Evolutionary conservation across 2,113 vertebrate genomes (phyloP).

Genomic region (Dasyurus viverrinus): DNA sequence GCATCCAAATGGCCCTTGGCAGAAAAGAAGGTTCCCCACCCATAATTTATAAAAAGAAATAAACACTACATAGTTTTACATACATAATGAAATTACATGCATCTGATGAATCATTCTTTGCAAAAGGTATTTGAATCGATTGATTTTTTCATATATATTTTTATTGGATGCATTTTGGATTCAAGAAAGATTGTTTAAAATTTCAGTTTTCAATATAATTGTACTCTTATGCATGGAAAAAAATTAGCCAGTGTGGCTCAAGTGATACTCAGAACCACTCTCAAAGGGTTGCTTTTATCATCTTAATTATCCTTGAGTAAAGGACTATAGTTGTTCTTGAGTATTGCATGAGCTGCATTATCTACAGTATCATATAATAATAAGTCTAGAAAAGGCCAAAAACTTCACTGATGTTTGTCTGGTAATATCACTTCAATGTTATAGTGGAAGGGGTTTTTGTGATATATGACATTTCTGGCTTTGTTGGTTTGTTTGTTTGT

Average conservation of each 20-base stretch:
- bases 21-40: too few relatives aligned
- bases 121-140: conserved; percentile 77
- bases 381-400: conserved; percentile 91
- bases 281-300: conserved; percentile 85
- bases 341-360: conserved; percentile 94
- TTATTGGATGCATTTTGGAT: conserved; percentile 79
- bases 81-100: conserved; percentile 72
- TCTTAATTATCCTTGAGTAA: conserved; percentile 86
- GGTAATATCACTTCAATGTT: conserved; percentile 92
- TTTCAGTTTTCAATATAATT: conserved; percentile 82
- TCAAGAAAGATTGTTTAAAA: conserved; percentile 80
- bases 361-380: conserved; percentile 91
- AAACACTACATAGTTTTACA: conserved; percentile 68
- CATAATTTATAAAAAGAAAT: conserved; percentile 73
- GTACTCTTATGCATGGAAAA: conserved; percentile 85
- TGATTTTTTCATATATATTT: conserved; percentile 80
- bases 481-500: conserved; percentile 62
- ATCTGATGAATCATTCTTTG: conserved; percentile 78
- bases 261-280: conserved; percentile 86
- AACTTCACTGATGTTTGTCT: conserved; percentile 91
- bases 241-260: conserved; percentile 83
- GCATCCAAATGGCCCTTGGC: too few relatives aligned
- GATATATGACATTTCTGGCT: conserved; percentile 87
- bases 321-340: conserved; percentile 91
- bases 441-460: conserved; percentile 87